Percentiles rank a stretch among this genome's conserved stretches.
Conservation (phyloP, 2,888 invertebrate genomes). For the Cheiracanthium punctorium region DNA sequence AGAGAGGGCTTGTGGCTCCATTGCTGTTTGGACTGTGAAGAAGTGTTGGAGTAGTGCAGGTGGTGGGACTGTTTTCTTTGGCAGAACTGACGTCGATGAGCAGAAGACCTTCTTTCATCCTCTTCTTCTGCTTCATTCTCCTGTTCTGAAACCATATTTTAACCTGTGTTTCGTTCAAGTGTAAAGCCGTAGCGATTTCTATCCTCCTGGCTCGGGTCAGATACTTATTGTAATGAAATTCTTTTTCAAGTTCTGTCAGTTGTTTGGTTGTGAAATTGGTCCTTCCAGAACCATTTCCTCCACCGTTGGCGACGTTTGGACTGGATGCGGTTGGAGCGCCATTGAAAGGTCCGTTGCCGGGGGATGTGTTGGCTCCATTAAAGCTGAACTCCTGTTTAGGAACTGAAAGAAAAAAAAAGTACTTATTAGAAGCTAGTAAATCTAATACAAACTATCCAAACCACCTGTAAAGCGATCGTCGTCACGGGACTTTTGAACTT, state of each 20-base stretch:
- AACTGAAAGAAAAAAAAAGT: constrained; percentile 12
- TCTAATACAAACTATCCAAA: too few species aligned
- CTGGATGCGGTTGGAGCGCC: constrained; percentile 37
- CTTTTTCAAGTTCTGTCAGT: constrained; percentile 98
- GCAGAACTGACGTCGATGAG: constrained; percentile 78
- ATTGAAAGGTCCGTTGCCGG: constrained; percentile 2
- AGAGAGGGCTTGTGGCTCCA: constrained; percentile 24
- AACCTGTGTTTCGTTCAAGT: constrained; percentile 95
- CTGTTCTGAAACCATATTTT: constrained; percentile 98
- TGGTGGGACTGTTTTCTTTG: constrained; percentile 64
- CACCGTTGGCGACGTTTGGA: constrained; percentile 30
- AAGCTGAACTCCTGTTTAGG: constrained; percentile 57
- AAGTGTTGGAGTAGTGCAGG: background rate
- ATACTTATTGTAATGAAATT: constrained; percentile 99
- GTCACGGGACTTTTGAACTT: too few species aligned
- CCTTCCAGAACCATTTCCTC: constrained; percentile 82
- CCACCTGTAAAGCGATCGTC: too few species aligned
- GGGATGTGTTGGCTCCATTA: background rate
- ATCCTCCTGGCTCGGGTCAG: constrained; percentile 96
- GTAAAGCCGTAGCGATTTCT: constrained; percentile 96
- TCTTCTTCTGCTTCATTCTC: constrained; percentile 98
- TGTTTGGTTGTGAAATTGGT: constrained; percentile 99
- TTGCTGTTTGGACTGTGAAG: background rate
- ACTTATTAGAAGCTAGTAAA: too few species aligned
- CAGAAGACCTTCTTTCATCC: constrained; percentile 93